Evolutionary conservation across 2,113 vertebrate species (phyloP).

Genomic region (Rhea americana): DNA sequence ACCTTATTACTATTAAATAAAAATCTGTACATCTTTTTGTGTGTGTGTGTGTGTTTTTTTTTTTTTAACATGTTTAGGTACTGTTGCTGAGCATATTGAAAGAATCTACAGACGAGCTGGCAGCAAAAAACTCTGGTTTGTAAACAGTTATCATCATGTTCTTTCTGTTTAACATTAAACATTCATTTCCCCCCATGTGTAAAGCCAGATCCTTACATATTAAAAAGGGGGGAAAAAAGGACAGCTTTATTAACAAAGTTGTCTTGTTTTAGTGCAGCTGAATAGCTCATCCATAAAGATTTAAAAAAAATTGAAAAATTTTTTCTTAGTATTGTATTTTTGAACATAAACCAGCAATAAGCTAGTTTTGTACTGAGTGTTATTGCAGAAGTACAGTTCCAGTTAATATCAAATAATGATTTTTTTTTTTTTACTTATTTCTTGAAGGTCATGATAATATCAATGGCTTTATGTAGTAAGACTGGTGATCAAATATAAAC

Average conservation of each 20-base stretch:
- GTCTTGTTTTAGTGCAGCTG: background rate
- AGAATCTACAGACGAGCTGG: slow-evolving; percentile 94
- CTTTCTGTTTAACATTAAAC: background rate
- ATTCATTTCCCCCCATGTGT: background rate
- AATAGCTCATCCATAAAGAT: background rate
- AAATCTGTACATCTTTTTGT: background rate
- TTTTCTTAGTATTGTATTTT: background rate
- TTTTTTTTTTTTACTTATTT: background rate
- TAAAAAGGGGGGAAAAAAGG: background rate
- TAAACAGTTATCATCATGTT: slow-evolving; percentile 19
- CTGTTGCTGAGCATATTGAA: slow-evolving; percentile 89
- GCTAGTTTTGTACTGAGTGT: background rate
- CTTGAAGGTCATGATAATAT: background rate
- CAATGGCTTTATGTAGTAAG: background rate
- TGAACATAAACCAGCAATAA: background rate
- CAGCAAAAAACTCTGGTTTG: slow-evolving; percentile 97
- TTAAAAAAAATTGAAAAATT: background rate
- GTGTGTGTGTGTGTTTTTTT: background rate
- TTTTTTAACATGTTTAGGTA: slow-evolving; percentile 75
- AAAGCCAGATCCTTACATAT: background rate
- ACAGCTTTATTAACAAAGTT: background rate
- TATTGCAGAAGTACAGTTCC: background rate
- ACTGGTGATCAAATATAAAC: background rate
- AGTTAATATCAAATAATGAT: background rate
- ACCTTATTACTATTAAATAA: background rate